These are phyloP conservation scores for Florisuga fusca DNA, from an alignment of 2,797 vertebrate genomes.

Conservation along the genomic window DNA sequence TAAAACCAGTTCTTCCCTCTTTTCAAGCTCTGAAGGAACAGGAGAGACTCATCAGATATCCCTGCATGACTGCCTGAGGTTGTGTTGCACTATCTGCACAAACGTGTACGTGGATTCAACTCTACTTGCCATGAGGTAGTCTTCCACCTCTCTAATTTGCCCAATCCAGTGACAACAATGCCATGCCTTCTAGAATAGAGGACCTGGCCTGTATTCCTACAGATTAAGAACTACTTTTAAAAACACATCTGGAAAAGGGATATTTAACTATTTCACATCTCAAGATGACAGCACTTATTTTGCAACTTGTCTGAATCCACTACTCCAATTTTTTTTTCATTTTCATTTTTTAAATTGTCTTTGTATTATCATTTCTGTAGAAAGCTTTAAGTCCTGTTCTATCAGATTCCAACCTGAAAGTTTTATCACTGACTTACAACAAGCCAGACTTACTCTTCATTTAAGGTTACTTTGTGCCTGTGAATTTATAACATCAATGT, in stretches of 20 bases:
- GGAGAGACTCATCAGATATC: not conserved
- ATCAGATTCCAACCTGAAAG: not conserved
- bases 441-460: not conserved
- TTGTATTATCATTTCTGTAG: not conserved
- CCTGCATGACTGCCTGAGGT: not conserved
- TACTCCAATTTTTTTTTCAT: not conserved
- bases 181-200: not conserved
- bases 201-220: not conserved
- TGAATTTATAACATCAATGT: not conserved
- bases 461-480: not conserved
- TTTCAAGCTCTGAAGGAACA: not conserved
- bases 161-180: not conserved
- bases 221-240: not conserved
- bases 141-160: not conserved
- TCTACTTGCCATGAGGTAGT: not conserved
- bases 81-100: not conserved
- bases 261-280: not conserved
- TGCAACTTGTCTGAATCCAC: not conserved
- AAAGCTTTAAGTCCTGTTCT: not conserved
- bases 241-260: not conserved
- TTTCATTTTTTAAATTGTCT: not conserved
- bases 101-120: rapidly evolving
- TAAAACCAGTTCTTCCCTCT: not conserved
- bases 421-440: not conserved
- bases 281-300: not conserved